Base-by-base conservation (phyloP, 1,140 invertebrate species). In the Formica selysi region DNA sequence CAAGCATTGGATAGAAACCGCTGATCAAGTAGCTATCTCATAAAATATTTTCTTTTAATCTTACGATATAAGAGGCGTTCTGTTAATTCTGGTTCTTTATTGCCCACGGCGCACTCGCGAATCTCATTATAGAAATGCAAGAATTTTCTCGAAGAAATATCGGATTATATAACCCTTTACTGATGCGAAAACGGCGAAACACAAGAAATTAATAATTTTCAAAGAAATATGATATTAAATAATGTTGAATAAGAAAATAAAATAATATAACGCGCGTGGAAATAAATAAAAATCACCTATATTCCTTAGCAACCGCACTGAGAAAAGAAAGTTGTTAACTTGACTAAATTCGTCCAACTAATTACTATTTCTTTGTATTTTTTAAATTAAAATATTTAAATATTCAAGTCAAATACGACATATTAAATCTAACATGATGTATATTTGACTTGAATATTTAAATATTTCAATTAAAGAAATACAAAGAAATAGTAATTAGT, bases 1-100 rank as follows among this genome's bases (percentile, higher is more conserved):
- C 74, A 79, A 87, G 32, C 86, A 93, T 59, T 93, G 93, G 91
- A 44, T 51, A 29, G 83, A 87, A n/a, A 89, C 57, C 8, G 87
- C 80, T 7, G 65, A 91, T 19, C 85, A 65, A 87, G 92, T 93
- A 89, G 85, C 32, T 41, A 78, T 22, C 48, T 36, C 57, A 85
- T 79, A 79, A 85, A 79, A 83, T 83, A 83, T 83, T 83, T 83
- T 61, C 54, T 61, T 83, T 83, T 83, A 61, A 83, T 83, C 29
- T 73, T 13, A 26, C 36, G 68, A 74, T 73, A 26, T 36, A 62
- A 62, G 38, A n/a, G 5, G 5, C 54, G 51, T 59, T 48, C 68
- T 73, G 67, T 73, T 83, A 83, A 83, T 83, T 83, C 41, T 38
- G 36, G 38, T 61, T 36, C 38, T 74, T 74, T 83, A 73, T 74